Evolutionary conservation across 2,797 vertebrate genomes (phyloP), one percentile per base, ranked within the genome.

Genomic region (Mormyrus hasselquistii): DNA sequence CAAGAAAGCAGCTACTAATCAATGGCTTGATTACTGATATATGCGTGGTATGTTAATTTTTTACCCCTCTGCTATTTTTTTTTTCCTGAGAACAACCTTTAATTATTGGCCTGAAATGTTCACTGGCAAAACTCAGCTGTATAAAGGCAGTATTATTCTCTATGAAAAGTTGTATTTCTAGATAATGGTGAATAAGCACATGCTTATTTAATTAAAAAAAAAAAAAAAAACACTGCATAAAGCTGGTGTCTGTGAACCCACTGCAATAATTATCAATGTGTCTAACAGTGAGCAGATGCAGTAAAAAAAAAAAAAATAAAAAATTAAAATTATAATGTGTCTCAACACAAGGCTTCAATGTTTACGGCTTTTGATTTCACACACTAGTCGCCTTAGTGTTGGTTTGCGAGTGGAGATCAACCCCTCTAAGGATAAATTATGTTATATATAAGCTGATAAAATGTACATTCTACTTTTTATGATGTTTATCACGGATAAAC

Each of bases 391-490:
- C 16, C 38, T 87, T 44, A 59, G 25, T 2, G 1, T 22, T 44
- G 57, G 3, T 47, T 69, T 69, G 57, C 29, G 69, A 38, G 86
- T 25, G 87, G 87, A 88, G 87, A 88, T 88, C 57, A 65, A 88
- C 87, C 59, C 59, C 87, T 50, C 87, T 16, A 41, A 69, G 41
- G 19, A 69, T 88, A 88, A 88, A 47, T 88, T 49, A 59, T 9
- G 65, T 29, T n/a, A 87, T 25, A 65, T 88, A 65, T 65, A 41
- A 41, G 5, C 16, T 29, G 87, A 69, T 65, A 50, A 84, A 86
- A 89, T 90, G 83, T 88, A 89, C 89, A 87, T 89, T 89, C 87
- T 90, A 91, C 57, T 91, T 87, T 89, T 89, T 92, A 49, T 34
- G 8, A 89, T 57, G 59, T 47, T 65, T 47, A 62, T 34, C 62